A percentile compares a stretch with the other conserved stretches of the same genome.
phyloP scores from a whole-genome alignment of 1,140 invertebrate genomes.

The Drosophila neocordata region DNA sequence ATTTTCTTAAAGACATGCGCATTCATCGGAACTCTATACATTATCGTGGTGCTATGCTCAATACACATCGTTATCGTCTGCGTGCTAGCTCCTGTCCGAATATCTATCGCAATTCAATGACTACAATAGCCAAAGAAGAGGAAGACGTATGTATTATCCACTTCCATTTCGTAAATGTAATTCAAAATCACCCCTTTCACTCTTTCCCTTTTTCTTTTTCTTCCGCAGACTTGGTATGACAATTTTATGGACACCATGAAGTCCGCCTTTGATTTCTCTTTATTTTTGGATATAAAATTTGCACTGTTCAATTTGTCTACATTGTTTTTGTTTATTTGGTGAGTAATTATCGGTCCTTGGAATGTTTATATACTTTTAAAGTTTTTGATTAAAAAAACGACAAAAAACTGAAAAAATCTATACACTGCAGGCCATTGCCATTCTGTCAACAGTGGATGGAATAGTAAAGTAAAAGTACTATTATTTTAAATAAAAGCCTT shows the following conservation, averaged over 20 bases:
- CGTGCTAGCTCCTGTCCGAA: conserved; percentile 94
- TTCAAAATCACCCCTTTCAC: no score
- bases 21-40: conserved; percentile 91
- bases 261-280: conserved; percentile 90
- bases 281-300: conserved; percentile 91
- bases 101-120: conserved; percentile 95
- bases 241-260: conserved; percentile 88
- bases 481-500: no score
- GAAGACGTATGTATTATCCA: conserved; percentile 84
- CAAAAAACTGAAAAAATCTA: no score
- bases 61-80: conserved; percentile 91
- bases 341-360: conserved; percentile 63
- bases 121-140: conserved; percentile 90
- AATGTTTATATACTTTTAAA: no score
- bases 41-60: conserved; percentile 90
- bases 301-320: conserved; percentile 92
- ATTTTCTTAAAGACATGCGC: conserved; percentile 89
- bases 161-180: neutral
- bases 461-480: no score
- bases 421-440: no score
- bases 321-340: conserved; percentile 92
- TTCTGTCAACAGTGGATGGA: no score
- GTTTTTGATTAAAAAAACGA: no score
- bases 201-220: neutral
- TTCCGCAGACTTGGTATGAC: conserved; percentile 89